Conservation (phyloP, 2,888 invertebrate species). For the Mythimna pallens region DNA sequence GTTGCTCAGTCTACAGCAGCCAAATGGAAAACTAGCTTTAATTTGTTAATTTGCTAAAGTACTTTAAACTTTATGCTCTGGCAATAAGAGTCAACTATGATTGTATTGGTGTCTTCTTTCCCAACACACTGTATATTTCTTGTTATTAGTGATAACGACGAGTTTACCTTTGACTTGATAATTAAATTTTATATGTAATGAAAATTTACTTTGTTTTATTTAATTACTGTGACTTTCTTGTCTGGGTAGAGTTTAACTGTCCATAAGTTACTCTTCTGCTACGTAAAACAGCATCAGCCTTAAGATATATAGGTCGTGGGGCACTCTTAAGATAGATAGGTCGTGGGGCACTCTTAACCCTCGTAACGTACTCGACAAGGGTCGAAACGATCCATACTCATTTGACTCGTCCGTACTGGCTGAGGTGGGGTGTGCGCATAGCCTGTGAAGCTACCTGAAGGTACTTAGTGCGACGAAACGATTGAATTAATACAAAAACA, state of each 20-base stretch:
- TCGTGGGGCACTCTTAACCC: too few species aligned
- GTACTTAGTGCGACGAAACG: too few species aligned
- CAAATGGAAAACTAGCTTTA: conserved; percentile 62
- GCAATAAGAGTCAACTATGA: conserved; percentile 68
- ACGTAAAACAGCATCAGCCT: too few species aligned
- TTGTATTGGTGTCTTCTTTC: conserved; percentile 72
- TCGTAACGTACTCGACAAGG: too few species aligned
- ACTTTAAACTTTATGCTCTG: conserved; percentile 59
- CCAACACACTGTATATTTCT: conserved; percentile 84
- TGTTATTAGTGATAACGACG: conserved; percentile 84
- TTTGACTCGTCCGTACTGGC: too few species aligned
- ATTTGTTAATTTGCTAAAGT: conserved; percentile 56
- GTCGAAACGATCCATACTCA: too few species aligned
- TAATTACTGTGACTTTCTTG: background rate
- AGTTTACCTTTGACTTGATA: conserved; percentile 83
- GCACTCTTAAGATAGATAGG: too few species aligned
- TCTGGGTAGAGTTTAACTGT: background rate
- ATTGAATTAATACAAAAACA: too few species aligned
- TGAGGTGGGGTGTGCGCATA: too few species aligned
- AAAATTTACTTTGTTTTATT: conserved; percentile 62
- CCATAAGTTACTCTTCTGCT: too few species aligned
- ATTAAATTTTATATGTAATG: conserved; percentile 87
- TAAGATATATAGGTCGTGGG: too few species aligned
- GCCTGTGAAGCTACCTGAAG: too few species aligned
- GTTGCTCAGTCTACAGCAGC: conserved; percentile 12